Evolutionary conservation across 2,797 vertebrate genomes (phyloP).

Genomic region (Paratrypauchen microcephalus): DNA sequence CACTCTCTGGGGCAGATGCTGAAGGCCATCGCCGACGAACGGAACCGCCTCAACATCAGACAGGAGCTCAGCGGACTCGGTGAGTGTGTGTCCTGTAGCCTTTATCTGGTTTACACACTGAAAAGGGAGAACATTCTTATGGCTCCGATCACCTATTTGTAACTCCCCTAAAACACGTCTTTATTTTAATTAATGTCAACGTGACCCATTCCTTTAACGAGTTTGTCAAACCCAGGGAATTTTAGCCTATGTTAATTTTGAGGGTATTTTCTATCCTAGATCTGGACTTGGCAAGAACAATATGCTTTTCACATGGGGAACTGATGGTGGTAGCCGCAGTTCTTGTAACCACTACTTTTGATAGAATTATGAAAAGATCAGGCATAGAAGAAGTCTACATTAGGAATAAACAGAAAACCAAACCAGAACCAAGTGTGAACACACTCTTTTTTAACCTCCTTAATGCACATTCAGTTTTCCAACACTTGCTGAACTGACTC

Average conservation of each 20-base stretch:
- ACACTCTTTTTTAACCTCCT: too few species aligned
- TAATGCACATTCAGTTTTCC: too few species aligned
- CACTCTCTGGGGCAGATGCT: constrained; percentile 81
- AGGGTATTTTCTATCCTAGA: neutral
- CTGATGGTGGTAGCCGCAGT: neutral
- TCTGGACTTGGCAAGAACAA: neutral
- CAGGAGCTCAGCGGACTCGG: constrained; percentile 79
- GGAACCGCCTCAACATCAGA: constrained; percentile 73
- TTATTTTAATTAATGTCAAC: neutral
- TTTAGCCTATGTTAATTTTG: neutral
- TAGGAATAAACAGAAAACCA: too few species aligned
- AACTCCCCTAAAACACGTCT: neutral
- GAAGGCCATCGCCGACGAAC: constrained; percentile 80
- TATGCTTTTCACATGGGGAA: neutral
- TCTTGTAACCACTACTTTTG: neutral
- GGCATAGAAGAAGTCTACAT: too few species aligned
- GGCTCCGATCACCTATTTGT: neutral
- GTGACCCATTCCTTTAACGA: neutral
- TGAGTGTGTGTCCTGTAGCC: constrained; percentile 38
- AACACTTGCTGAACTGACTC: too few species aligned
- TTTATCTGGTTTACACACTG: neutral
- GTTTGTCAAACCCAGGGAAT: neutral
- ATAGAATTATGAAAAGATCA: too few species aligned
- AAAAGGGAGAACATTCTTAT: neutral
- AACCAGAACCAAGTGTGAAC: too few species aligned